Base-by-base conservation (phyloP, 1,140 invertebrate species). In the Scaptomyza hsui region DNA sequence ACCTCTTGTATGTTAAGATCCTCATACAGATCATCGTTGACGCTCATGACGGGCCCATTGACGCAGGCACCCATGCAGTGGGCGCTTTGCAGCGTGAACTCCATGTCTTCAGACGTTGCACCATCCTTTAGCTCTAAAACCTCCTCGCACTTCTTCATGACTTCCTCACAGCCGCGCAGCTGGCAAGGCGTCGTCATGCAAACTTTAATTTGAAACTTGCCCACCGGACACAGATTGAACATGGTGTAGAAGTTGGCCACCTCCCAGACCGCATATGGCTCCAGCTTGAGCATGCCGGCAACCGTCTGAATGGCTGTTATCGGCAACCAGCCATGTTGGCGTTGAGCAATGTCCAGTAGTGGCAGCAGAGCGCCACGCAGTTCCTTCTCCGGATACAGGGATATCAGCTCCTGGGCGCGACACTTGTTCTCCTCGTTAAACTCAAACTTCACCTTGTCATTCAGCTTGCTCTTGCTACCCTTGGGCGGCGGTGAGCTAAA, bases 11-110 rank as follows among this genome's bases (percentile, higher is more conserved):
- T 47, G 1, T 45, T 41, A 1, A 83, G 51, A 53, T 83, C 75
- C 64, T 83, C 79, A 18, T 72, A 80, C 21, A 75, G 26, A n/a
- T 83, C 53, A 45, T 81, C 78, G n/a, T 81, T 81, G 3, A 81
- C 32, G 0, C 10, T 6, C 16, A 78, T 15, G 1, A 77, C 65
- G 0, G 79, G 79, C 2, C 37, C 79, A 62, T 82, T 74, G 2
- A 77, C 65, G 47, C 79, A 82, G n/a, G 77, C 77, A 3, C 74
- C 79, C 42, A 72, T 16, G 15, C 78, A 78, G 16, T 37, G 59
- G 3, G 41, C 37, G 0, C 35, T 16, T 3, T 13, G 21, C 13
- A 81, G 29, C 1, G 71, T 69, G 15, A 78, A 83, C 60, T 81
- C 44, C 78, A 83, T 78, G 13, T 83, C 71, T 18, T 45, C 24